Base-by-base conservation (phyloP, 2,113 vertebrate genomes). In the Lanius ludovicianus region DNA sequence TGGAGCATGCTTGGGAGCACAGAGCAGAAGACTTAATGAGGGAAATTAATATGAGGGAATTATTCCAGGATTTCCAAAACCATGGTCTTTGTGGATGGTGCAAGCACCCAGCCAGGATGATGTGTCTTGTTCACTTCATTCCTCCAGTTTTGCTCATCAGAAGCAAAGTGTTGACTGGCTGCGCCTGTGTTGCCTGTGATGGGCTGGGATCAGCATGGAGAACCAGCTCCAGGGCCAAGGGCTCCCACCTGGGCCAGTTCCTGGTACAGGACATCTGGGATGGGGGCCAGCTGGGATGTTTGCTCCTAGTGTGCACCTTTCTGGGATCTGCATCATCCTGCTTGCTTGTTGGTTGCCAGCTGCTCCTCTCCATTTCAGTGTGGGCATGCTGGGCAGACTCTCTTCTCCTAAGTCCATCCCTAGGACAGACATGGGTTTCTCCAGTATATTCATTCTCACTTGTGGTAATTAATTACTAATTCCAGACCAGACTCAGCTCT, bases 381-480 rank as follows among this genome's bases (percentile, higher is more conserved):
- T 12, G 64, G 14, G 13, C 67, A 87, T 74, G 35, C 33, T 70
- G 55, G 39, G 31, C 27, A 70, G 68, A 63, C 22, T 24, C 24
- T 84, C 49, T 84, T 94, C 71, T 75, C 49, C 33, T 33, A 23
- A 30, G 22, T 65, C 46, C 28, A 31, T 63, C 19, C 42, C 50
- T 55, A 49, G 33, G 67, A 65, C 39, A 62, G 77, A 60, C 0
- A 0, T 3, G 8, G 13, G 9, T 65, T 91, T 53, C 53, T 85
- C 46, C 63, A 60, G 1, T 46, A 24, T 37, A 46, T 80, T 80
- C 74, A 27, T 24, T 74, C 50, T 63, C 2, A 1, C 76, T 90
- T 77, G 59, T 85, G 88, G 82, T 63, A 93, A 88, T 83, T 93
- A 88, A 94, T 95, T 94, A 88, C 67, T 19, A 56, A 91, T 92